Conservation (phyloP, 2,888 invertebrate genomes). For the Hydroisotoma schaefferi region DNA sequence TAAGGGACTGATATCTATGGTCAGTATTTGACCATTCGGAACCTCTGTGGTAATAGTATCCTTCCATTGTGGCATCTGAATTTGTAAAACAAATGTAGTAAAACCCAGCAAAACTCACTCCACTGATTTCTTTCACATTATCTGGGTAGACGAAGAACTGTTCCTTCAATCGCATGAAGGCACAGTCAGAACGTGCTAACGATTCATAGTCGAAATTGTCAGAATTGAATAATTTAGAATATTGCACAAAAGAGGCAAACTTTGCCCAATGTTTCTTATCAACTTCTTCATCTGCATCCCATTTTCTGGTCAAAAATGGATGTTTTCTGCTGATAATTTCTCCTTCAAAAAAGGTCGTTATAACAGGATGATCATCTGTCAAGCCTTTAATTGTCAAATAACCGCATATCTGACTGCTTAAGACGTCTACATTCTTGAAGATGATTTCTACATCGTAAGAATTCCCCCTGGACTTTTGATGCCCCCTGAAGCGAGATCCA, state of each 20-base stretch:
- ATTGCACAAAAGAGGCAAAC: conserved; percentile 71
- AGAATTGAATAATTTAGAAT: conserved; percentile 88
- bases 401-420: conserved; percentile 90
- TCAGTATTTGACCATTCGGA: conserved; percentile 71
- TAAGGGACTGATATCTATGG: conserved; percentile 88
- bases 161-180: conserved; percentile 98
- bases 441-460: conserved; percentile 96
- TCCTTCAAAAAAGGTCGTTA: conserved; percentile 87
- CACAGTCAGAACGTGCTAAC: conserved; percentile 80
- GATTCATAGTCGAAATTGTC: conserved; percentile 91
- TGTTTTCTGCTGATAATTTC: conserved; percentile 94
- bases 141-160: conserved; percentile 71
- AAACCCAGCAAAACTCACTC: conserved; percentile 95
- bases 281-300: conserved; percentile 97
- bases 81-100: conserved; percentile 98
- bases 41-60: conserved; percentile 93
- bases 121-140: conserved; percentile 78
- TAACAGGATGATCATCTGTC: conserved; percentile 86
- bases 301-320: conserved; percentile 79
- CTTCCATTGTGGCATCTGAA: conserved; percentile 89
- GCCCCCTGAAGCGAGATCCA: conserved; percentile 93
- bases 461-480: conserved; percentile 94
- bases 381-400: conserved; percentile 93
- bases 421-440: conserved; percentile 86
- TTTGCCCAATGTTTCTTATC: conserved; percentile 81